Percentiles rank a stretch among this genome's conserved stretches.
Evolutionary conservation across 2,113 vertebrate genomes (phyloP).

Genomic region (Addax nasomaculatus): DNA sequence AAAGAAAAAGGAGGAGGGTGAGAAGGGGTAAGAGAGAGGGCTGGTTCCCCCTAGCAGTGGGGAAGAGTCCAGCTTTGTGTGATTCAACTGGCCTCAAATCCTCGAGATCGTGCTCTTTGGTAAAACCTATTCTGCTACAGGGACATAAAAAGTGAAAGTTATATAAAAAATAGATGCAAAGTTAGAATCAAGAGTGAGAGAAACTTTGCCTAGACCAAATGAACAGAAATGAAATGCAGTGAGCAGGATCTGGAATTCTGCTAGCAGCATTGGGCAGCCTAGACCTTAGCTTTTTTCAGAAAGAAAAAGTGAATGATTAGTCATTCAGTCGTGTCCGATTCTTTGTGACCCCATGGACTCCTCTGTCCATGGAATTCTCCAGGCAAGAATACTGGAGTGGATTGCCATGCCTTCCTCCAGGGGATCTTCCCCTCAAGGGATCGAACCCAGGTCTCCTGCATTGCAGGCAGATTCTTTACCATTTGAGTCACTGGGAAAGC

Average conservation of each 20-base stretch:
- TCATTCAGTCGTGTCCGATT: neutral
- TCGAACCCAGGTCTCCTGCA: neutral
- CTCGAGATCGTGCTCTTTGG: neutral
- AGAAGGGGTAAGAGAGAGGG: neutral
- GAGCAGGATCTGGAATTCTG: neutral
- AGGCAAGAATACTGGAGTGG: neutral
- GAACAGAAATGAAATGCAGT: neutral
- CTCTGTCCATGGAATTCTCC: neutral
- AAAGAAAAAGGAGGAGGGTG: neutral
- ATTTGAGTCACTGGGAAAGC: neutral
- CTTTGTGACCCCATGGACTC: neutral
- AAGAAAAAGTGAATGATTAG: neutral
- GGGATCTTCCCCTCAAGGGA: neutral
- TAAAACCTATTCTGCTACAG: neutral
- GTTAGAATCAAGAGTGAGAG: neutral
- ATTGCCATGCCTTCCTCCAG: neutral
- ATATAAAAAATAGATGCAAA: neutral
- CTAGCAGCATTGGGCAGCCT: rapidly evolving
- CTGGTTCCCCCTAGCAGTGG: neutral
- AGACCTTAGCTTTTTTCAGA: neutral
- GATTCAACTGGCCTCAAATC: neutral
- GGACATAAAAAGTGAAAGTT: neutral
- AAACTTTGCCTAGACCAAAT: neutral
- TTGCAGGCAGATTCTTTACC: neutral
- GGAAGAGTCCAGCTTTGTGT: neutral